Conservation (phyloP, 2,888 invertebrate genomes). For the Dilophus febrilis region DNA sequence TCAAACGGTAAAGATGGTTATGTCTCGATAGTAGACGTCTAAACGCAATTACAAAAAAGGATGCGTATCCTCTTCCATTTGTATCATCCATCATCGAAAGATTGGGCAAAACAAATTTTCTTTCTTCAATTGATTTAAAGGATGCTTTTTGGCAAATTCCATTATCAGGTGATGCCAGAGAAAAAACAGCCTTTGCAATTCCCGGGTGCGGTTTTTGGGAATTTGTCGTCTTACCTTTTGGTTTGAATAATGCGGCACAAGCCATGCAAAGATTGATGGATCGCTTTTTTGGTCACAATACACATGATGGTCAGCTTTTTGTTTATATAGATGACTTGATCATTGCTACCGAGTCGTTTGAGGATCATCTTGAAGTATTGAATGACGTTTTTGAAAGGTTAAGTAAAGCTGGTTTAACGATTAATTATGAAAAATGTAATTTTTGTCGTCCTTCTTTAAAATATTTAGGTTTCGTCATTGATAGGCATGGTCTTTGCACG, state of each 20-base stretch:
- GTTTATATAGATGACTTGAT: slow-evolving; percentile 14
- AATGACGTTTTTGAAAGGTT: slow-evolving; percentile 10
- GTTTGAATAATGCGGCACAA: slow-evolving; percentile 2
- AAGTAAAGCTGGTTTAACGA: slow-evolving; percentile 13
- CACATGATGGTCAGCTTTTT: slow-evolving; percentile 13
- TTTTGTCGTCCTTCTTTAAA: no score
- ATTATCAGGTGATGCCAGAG: neutral
- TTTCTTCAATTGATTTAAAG: no score
- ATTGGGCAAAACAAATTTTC: no score
- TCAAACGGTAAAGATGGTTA: neutral
- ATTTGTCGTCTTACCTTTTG: slow-evolving; percentile 1
- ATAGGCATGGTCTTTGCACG: no score
- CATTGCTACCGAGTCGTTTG: slow-evolving; percentile 11
- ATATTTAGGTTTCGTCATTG: no score
- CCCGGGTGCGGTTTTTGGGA: neutral
- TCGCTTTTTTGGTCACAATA: slow-evolving; percentile 6
- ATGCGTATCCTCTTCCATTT: neutral
- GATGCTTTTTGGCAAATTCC: no score
- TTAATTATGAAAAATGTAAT: no score
- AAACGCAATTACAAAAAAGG: neutral
- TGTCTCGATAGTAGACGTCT: neutral
- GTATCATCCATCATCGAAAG: neutral
- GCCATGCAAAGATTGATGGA: slow-evolving; percentile 7
- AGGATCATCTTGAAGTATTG: slow-evolving; percentile 11
- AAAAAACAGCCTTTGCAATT: slow-evolving; percentile 4